Evolutionary conservation across 2,113 vertebrate genomes (phyloP).

Genomic region (Ageneiosus marmoratus): DNA sequence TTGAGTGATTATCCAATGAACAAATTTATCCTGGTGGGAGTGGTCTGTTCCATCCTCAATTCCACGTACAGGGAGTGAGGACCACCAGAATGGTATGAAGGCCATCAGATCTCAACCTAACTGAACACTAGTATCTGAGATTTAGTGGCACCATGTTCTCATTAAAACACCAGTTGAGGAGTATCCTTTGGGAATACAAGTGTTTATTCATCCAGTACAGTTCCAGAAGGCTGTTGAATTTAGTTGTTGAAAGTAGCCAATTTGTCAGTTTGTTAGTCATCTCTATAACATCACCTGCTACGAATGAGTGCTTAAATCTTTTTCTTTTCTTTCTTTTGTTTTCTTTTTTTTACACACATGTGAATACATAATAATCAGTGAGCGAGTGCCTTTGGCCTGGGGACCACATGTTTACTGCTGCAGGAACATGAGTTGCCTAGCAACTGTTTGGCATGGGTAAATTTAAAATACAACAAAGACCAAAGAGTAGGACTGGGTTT

Average conservation of each 20-base stretch:
- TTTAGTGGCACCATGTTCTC: neutral
- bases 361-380: slow-evolving; percentile 44
- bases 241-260: too few species aligned
- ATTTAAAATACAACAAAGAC: slow-evolving; percentile 40
- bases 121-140: neutral
- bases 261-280: neutral
- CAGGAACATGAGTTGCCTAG: slow-evolving; percentile 41
- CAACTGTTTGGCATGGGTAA: slow-evolving; percentile 48
- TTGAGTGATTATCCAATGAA: neutral
- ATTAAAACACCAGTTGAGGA: neutral
- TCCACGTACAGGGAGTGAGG: neutral
- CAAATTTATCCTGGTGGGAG: neutral
- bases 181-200: neutral
- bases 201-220: neutral
- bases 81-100: neutral
- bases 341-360: slow-evolving; percentile 27
- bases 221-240: too few species aligned
- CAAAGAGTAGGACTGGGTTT: slow-evolving; percentile 19
- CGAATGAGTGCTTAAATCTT: neutral
- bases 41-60: neutral
- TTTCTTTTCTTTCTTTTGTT: neutral
- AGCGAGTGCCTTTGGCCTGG: slow-evolving; percentile 33
- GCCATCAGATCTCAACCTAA: neutral
- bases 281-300: neutral
- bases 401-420: slow-evolving; percentile 50